Percentiles rank a stretch among this genome's conserved stretches.
Evolutionary conservation across 2,888 invertebrate species (phyloP).

Genomic region (Caenorhabditis drosophilae): DNA sequence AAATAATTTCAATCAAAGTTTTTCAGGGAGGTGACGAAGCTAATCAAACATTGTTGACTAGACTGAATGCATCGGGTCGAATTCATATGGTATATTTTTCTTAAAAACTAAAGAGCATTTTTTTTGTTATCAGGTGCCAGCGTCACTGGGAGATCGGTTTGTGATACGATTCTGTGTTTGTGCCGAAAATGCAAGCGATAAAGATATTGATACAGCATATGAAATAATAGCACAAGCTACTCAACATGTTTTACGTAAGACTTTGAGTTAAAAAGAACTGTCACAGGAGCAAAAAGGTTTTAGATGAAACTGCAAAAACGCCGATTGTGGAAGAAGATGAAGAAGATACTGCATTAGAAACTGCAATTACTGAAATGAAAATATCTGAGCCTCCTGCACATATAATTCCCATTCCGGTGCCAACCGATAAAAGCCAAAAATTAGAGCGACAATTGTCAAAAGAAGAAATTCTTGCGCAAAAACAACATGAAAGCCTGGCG

Average conservation of each 20-base stretch:
- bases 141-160: constrained; percentile 67
- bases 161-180: constrained; percentile 82
- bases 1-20: too few species aligned
- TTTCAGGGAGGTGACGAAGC: constrained; percentile 75
- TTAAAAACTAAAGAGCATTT: too few species aligned
- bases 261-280: background rate
- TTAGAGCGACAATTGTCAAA: constrained; percentile 49
- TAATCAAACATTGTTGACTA: constrained; percentile 88
- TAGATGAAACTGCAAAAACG: constrained; percentile 45
- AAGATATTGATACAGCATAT: constrained; percentile 74
- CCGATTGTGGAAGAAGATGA: constrained; percentile 44
- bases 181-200: constrained; percentile 84
- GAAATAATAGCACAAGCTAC: constrained; percentile 70
- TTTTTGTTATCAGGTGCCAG: too few species aligned
- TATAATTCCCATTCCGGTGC: background rate
- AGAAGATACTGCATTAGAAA: constrained; percentile 46
- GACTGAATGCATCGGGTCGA: constrained; percentile 91
- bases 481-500: constrained; percentile 79
- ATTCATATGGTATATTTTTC: constrained; percentile 99
- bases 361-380: constrained; percentile 20
- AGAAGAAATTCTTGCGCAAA: constrained; percentile 54
- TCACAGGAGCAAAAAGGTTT: background rate
- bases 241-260: constrained; percentile 76
- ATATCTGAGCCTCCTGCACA: constrained; percentile 8
- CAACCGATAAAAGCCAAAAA: constrained; percentile 1